Conservation (phyloP, 2,113 vertebrate species). For the Egretta garzetta region DNA sequence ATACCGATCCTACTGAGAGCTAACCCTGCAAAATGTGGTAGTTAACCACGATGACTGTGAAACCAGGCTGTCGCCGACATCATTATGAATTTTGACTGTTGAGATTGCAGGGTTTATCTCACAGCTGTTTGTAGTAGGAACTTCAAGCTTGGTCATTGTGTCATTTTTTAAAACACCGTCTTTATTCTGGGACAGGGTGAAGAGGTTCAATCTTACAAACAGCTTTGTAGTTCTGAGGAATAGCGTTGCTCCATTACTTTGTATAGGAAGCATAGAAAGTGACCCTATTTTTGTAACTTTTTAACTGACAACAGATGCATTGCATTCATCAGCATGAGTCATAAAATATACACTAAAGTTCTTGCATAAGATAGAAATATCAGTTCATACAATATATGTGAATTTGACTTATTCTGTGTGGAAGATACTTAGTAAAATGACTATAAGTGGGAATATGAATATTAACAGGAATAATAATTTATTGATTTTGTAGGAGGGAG, state of each 20-base stretch:
- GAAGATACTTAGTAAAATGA: background rate
- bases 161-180: background rate
- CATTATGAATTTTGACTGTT: background rate
- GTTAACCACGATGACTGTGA: background rate
- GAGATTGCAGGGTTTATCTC: background rate
- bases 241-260: background rate
- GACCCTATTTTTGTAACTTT: background rate
- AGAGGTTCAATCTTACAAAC: background rate
- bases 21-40: background rate
- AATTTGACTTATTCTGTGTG: background rate
- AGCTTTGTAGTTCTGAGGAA: background rate
- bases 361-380: background rate
- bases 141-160: background rate
- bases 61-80: background rate
- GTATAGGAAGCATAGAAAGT: background rate
- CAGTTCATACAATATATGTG: background rate
- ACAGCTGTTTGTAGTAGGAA: background rate
- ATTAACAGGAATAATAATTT: background rate
- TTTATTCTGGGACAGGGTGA: background rate
- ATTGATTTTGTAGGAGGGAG: constrained; percentile 67
- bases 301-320: background rate
- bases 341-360: background rate
- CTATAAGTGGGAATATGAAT: background rate
- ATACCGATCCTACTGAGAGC: background rate
- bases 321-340: background rate